Conservation (phyloP, 2,888 invertebrate species). For the Diabrotica balteata region DNA sequence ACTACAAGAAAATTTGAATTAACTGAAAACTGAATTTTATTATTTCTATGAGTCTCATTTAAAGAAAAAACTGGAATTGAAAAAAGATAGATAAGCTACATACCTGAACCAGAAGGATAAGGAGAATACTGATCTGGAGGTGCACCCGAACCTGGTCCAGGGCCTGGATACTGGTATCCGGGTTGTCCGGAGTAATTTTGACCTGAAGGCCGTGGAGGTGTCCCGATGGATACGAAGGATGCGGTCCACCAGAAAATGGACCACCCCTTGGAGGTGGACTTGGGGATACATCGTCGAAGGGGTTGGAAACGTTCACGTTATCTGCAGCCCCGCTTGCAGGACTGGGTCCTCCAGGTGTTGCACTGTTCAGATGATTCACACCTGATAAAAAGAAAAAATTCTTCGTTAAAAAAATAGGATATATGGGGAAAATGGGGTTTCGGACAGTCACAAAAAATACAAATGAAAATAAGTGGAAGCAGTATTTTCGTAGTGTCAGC, state of each 20-base stretch:
- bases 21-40: no score
- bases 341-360: conserved; percentile 58
- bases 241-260: conserved; percentile 58
- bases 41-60: no score
- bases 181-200: conserved; percentile 64
- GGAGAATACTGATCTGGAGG: conserved; percentile 67
- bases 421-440: no score
- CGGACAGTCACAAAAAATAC: no score
- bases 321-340: conserved; percentile 65
- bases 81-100: conserved; percentile 3
- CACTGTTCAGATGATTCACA: conserved; percentile 59
- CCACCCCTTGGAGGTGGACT: conserved; percentile 58
- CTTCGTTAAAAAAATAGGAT: no score
- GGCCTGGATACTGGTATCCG: conserved; percentile 68
- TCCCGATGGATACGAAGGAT: conserved; percentile 60
- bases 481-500: no score
- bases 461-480: no score
- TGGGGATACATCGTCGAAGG: conserved; percentile 80
- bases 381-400: conserved; percentile 47
- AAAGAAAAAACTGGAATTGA: not conserved
- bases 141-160: conserved; percentile 47
- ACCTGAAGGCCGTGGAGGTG: conserved; percentile 57
- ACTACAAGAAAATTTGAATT: no score
- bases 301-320: conserved; percentile 86
- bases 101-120: conserved; percentile 59